Conservation (phyloP, 2,797 vertebrate species). For the Bucorvus abyssinicus region DNA sequence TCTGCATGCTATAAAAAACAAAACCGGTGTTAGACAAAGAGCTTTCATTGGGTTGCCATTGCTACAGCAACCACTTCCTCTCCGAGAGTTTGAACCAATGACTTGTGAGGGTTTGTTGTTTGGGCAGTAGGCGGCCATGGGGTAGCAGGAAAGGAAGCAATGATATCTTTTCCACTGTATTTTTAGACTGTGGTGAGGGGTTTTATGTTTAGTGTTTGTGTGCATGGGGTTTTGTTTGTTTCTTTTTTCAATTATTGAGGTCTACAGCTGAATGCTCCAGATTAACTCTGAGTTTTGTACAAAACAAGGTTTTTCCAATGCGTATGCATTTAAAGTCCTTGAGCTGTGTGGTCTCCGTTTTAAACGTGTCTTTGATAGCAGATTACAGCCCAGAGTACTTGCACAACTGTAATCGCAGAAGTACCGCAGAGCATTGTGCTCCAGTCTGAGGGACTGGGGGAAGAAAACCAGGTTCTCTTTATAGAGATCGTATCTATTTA, state of each 20-base stretch:
- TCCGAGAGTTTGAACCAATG: neutral
- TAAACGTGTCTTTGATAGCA: neutral
- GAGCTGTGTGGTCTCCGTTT: neutral
- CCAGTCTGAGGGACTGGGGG: neutral
- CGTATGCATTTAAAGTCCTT: neutral
- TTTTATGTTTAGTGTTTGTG: neutral
- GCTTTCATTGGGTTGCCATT: neutral
- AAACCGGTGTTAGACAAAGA: neutral
- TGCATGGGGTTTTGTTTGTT: neutral
- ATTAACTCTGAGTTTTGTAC: neutral
- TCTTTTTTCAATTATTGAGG: neutral
- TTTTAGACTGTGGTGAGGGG: neutral
- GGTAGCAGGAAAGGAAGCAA: neutral
- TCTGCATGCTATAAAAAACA: neutral
- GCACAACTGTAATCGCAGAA: rapidly evolving
- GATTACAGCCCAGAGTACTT: neutral
- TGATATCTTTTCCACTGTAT: neutral
- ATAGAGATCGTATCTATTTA: slow-evolving; percentile 10
- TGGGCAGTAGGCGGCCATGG: neutral
- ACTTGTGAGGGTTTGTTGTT: neutral
- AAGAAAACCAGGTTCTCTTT: neutral
- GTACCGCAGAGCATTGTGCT: neutral
- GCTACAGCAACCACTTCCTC: slow-evolving; percentile 25
- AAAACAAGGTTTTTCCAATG: neutral
- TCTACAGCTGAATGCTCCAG: neutral